Conservation (phyloP, 2,113 vertebrate species). For the Pogonocichla stellata region DNA sequence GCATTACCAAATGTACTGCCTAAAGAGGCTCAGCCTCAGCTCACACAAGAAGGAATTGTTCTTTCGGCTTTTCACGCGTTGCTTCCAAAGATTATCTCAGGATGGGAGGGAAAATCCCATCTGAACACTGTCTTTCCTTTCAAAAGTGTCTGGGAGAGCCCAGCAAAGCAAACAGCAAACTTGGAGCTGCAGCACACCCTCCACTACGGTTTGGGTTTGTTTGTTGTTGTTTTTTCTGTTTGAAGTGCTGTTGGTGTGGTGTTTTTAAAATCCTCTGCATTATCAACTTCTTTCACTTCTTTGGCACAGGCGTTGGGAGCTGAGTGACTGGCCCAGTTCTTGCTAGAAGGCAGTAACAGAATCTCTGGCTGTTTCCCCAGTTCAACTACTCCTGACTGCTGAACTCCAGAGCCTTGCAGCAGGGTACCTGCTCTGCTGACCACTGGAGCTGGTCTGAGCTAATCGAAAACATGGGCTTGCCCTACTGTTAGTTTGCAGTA, state of each 20-base stretch:
- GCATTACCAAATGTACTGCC: background rate
- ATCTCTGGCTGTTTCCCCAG: background rate
- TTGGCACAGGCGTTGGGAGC: background rate
- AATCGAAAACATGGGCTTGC: background rate
- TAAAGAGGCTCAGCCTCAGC: background rate
- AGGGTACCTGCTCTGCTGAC: background rate
- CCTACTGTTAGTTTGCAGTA: background rate
- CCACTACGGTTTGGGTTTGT: background rate
- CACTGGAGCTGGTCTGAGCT: background rate
- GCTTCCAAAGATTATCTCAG: slow-evolving; percentile 51
- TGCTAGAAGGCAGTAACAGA: slow-evolving; percentile 8
- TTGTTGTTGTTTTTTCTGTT: background rate
- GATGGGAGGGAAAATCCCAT: slow-evolving; percentile 51
- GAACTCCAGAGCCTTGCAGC: slow-evolving; percentile 5
- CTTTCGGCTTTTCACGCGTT: background rate
- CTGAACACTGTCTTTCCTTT: background rate
- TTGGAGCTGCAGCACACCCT: background rate
- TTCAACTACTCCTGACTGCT: background rate
- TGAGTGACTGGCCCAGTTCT: slow-evolving; percentile 15
- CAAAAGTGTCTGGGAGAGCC: background rate
- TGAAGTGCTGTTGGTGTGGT: background rate
- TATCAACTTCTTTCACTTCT: background rate
- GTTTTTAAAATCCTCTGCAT: background rate
- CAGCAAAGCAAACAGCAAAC: background rate
- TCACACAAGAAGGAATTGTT: background rate